Evolutionary conservation across 2,797 vertebrate genomes (phyloP), one percentile per base, ranked within the genome.

Genomic region (Dendrocincla fuliginosa): DNA sequence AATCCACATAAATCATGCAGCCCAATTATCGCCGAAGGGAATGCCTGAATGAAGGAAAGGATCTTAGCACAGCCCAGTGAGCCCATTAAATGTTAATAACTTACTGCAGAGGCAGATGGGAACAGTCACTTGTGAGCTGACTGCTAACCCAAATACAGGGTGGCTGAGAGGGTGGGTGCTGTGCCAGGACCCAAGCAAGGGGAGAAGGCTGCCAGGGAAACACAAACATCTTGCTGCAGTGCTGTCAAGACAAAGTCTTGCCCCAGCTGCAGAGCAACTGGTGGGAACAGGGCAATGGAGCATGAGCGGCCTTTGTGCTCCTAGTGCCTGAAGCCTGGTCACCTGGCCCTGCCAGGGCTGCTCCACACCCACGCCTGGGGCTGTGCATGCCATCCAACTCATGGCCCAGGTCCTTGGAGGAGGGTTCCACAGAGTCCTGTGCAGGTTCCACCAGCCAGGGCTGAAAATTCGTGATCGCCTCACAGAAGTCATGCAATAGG

Each of bases 61-160:
- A 84, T 79, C 53, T 76, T 35, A 80, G 79, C 59, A 73, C 80
- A 77, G 24, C 71, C 61, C 67, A 70, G 94, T 69, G 15, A 88
- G 87, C 84, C 93, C 89, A 95, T 94, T 95, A 95, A 93, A 95
- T 37, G 61, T 82, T 95, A 89, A 92, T 88, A 93, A 69, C 84
- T 94, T 53, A 42, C 59, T 90, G 90, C 74, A 90, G 77, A 82
- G 77, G 68, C 91, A 96, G 92, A 94, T 65, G 90, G 90, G 87
- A 95, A 61, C 87, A 87, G 79, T 73, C 91, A 82, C 93, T 94
- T 23, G 20, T 18, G 24, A 93, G 67, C 86, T 91, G 93, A 87
- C 93, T 94, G 93, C 94, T 94, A 94, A 95, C 76, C 84, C 88
- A 92, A 92, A 96, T 46, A 83, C 5, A 30, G 3, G 56, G 63